A percentile compares a stretch with the other conserved stretches of the same genome.
These are phyloP conservation scores for Epinotia demarniana DNA, from an alignment of 2,888 invertebrate genomes.

Conservation along the genomic window DNA sequence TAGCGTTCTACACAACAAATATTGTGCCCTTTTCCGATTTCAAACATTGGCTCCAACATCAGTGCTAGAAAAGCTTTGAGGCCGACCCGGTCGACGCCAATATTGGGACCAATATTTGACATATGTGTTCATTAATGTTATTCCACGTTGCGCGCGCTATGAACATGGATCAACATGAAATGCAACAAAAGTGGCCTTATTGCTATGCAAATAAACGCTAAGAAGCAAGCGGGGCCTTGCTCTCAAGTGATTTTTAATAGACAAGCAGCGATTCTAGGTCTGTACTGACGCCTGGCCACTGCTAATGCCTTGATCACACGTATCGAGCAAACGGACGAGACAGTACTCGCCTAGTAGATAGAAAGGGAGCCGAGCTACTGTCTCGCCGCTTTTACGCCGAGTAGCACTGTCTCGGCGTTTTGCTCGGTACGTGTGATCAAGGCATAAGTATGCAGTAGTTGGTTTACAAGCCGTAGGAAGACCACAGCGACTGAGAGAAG, in stretches of 20 bases:
- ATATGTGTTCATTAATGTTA: neutral
- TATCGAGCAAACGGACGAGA: no score
- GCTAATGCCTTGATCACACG: no score
- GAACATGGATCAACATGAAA: constrained; percentile 16
- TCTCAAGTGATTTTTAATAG: neutral
- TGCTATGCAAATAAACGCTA: neutral
- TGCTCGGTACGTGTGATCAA: no score
- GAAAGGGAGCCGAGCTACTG: no score
- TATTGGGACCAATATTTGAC: constrained; percentile 33
- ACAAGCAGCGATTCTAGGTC: neutral
- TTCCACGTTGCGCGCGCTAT: constrained; percentile 38
- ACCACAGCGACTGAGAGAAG: constrained; percentile 56
- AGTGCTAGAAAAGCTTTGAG: constrained; percentile 36
- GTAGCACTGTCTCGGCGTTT: no score
- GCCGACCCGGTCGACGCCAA: constrained; percentile 35
- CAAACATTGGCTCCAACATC: constrained; percentile 16
- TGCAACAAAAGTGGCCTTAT: neutral
- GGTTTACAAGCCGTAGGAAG: constrained; percentile 50
- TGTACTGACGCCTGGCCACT: neutral
- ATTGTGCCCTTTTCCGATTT: constrained; percentile 4
- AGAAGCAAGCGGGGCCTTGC: no score
- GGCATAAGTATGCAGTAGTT: neutral
- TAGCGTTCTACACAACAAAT: neutral
- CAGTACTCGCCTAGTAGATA: no score
- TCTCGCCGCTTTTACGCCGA: no score